A percentile compares a stretch with the other conserved stretches of the same genome.
Conservation (phyloP, 2,113 vertebrate genomes). For the Nerophis lumbriciformis region DNA sequence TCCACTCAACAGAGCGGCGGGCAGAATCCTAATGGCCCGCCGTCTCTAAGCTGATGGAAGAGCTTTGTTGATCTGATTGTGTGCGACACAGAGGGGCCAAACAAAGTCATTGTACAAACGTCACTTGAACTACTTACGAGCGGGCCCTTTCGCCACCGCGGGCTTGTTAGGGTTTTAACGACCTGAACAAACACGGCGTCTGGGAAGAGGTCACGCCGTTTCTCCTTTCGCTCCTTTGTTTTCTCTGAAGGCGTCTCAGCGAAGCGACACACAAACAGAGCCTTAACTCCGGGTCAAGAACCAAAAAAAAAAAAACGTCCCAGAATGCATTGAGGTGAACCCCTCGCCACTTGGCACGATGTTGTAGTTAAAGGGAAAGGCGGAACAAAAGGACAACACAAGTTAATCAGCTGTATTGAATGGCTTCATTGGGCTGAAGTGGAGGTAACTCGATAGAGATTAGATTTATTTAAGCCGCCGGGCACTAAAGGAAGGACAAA, state of each 20-base stretch:
- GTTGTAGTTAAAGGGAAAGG: neutral
- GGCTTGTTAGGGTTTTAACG: conserved; percentile 54
- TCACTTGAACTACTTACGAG: conserved; percentile 40
- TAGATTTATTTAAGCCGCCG: neutral
- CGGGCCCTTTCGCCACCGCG: conserved; percentile 23
- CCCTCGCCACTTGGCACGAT: neutral
- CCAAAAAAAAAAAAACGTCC: no score
- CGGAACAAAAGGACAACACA: neutral
- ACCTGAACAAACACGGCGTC: conserved; percentile 55
- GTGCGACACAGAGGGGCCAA: conserved; percentile 22
- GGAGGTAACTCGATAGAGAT: neutral
- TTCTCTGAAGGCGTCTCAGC: conserved; percentile 40
- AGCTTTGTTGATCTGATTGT: conserved; percentile 40
- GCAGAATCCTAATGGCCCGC: conserved; percentile 27
- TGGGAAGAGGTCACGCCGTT: conserved; percentile 36
- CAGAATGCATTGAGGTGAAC: neutral
- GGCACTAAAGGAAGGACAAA: conserved; percentile 4
- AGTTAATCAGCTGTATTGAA: neutral
- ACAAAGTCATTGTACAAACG: conserved; percentile 46
- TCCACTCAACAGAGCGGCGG: conserved; percentile 12
- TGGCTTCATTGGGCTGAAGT: neutral
- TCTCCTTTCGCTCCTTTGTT: conserved; percentile 51
- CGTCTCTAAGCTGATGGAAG: conserved; percentile 22
- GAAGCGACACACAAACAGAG: conserved; percentile 31
- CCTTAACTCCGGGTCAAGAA: conserved; percentile 24